A percentile compares a stretch with the other conserved stretches of the same genome.
phyloP scores from a whole-genome alignment of 1,140 invertebrate species.

The Cydia pomonella region DNA sequence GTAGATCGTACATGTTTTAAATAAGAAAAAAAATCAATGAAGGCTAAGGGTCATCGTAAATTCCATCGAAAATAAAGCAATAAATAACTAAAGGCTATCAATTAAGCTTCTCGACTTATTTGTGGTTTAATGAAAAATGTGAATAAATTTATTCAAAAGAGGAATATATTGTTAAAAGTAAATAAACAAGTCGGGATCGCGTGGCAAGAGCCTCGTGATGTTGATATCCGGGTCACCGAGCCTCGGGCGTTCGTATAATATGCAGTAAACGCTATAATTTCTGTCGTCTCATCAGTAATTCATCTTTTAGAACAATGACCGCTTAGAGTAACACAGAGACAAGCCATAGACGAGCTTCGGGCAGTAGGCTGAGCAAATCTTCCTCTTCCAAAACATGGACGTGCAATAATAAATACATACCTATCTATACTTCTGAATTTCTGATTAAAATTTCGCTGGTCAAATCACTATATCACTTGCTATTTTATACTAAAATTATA shows the following conservation, averaged over 20 bases:
- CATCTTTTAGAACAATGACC: slow-evolving; percentile 10
- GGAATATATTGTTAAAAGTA: slow-evolving; percentile 19
- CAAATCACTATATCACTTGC: too few species aligned
- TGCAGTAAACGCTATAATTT: slow-evolving; percentile 8
- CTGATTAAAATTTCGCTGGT: too few species aligned
- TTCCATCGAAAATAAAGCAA: slow-evolving; percentile 19
- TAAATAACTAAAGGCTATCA: slow-evolving; percentile 14
- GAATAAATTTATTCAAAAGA: slow-evolving; percentile 3
- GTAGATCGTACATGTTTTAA: background rate
- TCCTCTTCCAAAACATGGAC: background rate
- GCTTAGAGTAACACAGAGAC: background rate
- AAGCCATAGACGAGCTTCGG: background rate
- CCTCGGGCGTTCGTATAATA: slow-evolving; percentile 21
- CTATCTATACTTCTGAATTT: too few species aligned
- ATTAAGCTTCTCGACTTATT: slow-evolving; percentile 13
- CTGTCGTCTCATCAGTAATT: slow-evolving; percentile 28
- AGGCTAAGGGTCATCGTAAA: slow-evolving; percentile 5
- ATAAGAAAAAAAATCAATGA: background rate
- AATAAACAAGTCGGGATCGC: slow-evolving; percentile 7
- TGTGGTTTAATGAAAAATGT: slow-evolving; percentile 28
- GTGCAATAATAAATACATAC: background rate
- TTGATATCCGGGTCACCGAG: slow-evolving; percentile 23
- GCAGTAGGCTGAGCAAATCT: background rate
- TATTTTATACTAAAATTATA: too few species aligned
- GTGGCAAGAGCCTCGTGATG: slow-evolving; percentile 4